Conservation (phyloP, 2,888 invertebrate species). For the Ennomos erosarius region DNA sequence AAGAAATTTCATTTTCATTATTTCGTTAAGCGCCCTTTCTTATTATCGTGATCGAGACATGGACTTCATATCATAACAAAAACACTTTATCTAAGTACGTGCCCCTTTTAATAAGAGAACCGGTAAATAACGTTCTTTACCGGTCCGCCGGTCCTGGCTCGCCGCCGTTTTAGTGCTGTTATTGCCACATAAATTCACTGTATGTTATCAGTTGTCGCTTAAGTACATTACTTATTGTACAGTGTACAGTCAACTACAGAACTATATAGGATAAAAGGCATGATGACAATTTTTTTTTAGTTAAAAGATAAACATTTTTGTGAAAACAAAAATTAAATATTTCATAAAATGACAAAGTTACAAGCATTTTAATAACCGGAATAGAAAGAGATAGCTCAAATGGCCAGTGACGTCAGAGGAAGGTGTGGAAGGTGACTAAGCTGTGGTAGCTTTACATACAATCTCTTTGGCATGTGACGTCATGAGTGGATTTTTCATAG, state of each 20-base stretch:
- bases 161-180: slow-evolving; percentile 16
- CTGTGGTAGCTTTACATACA: too few species aligned
- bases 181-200: slow-evolving; percentile 33
- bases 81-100: slow-evolving; percentile 14
- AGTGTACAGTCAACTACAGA: neutral
- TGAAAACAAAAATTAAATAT: too few species aligned
- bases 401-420: too few species aligned
- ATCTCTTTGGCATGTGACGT: too few species aligned
- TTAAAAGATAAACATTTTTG: too few species aligned
- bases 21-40: neutral
- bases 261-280: too few species aligned
- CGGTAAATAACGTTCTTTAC: slow-evolving; percentile 7
- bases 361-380: too few species aligned
- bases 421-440: too few species aligned
- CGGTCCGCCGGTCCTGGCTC: neutral
- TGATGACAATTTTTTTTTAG: too few species aligned
- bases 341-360: too few species aligned
- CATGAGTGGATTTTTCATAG: too few species aligned
- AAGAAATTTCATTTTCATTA: neutral
- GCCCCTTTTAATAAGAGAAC: slow-evolving; percentile 19
- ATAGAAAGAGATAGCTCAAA: too few species aligned
- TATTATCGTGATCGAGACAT: neutral
- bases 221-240: slow-evolving; percentile 26
- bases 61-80: slow-evolving; percentile 6
- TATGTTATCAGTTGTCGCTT: slow-evolving; percentile 31